Conservation (phyloP, 1,140 invertebrate genomes). For the Drosophila obscura region DNA sequence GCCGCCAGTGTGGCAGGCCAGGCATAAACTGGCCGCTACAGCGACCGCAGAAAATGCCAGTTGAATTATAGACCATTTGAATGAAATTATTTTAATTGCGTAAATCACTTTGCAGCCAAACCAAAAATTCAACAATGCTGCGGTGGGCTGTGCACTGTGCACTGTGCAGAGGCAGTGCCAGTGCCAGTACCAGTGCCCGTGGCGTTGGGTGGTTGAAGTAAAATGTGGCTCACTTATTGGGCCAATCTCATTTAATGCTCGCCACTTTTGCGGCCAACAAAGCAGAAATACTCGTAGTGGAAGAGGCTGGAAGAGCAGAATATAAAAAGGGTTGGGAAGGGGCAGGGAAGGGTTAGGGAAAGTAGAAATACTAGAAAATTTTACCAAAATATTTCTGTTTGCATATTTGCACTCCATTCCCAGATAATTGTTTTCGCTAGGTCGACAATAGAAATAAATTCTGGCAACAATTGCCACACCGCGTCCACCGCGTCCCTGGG, state of each 20-base stretch:
- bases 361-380: conserved; percentile 55
- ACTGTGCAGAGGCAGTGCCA: conserved; percentile 5
- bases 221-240: conserved; percentile 68
- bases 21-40: conserved; percentile 56
- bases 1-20: conserved; percentile 24
- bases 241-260: conserved; percentile 67
- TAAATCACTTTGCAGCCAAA: conserved; percentile 78
- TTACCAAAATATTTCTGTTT: conserved; percentile 68
- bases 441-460: conserved; percentile 72
- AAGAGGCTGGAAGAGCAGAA: neutral
- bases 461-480: conserved; percentile 56
- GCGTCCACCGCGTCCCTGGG: conserved; percentile 21
- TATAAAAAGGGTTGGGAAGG: neutral
- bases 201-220: neutral
- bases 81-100: conserved; percentile 82
- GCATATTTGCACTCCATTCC: conserved; percentile 73
- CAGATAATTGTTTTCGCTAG: conserved; percentile 71
- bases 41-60: conserved; percentile 69
- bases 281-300: conserved; percentile 4
- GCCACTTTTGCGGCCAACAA: conserved; percentile 45
- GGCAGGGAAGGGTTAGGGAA: conserved; percentile 2
- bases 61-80: conserved; percentile 81
- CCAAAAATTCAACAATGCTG: conserved; percentile 74
- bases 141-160: conserved; percentile 38
- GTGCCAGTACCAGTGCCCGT: conserved; percentile 5